Evolutionary conservation across 2,888 invertebrate genomes (phyloP).

Genomic region (Notodonta ziczac): DNA sequence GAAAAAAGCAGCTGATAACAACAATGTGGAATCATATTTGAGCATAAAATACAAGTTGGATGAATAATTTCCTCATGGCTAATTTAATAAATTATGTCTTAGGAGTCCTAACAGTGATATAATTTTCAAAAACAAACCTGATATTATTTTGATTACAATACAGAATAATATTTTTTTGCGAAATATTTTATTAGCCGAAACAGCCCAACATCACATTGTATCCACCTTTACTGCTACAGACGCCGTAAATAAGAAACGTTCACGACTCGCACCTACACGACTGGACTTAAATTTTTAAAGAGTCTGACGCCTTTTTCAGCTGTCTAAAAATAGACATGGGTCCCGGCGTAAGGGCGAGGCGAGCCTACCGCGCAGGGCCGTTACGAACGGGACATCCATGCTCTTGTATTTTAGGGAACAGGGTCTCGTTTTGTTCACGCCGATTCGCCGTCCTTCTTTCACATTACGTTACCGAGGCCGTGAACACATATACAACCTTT

Average conservation of each 20-base stretch:
- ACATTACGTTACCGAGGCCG: constrained; percentile 17
- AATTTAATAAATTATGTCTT: too few relatives aligned
- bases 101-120: too few relatives aligned
- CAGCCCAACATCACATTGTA: background rate
- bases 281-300: constrained; percentile 38
- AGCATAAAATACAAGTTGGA: too few relatives aligned
- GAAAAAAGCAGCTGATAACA: too few relatives aligned
- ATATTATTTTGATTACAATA: too few relatives aligned
- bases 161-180: background rate
- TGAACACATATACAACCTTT: constrained; percentile 14
- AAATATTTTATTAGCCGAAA: background rate
- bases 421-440: constrained; percentile 22
- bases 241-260: constrained; percentile 18
- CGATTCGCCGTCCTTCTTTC: constrained; percentile 19
- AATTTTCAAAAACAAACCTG: too few relatives aligned
- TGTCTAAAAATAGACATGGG: constrained; percentile 55
- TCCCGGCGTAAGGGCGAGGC: constrained; percentile 35
- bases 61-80: too few relatives aligned
- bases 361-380: constrained; percentile 29
- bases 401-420: constrained; percentile 26
- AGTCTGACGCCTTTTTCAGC: constrained; percentile 51
- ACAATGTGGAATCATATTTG: too few relatives aligned
- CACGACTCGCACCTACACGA: constrained; percentile 12
- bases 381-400: constrained; percentile 19
- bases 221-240: constrained; percentile 9